Evolutionary conservation across 2,113 vertebrate genomes (phyloP).

Genomic region (Muntiacus reevesi): DNA sequence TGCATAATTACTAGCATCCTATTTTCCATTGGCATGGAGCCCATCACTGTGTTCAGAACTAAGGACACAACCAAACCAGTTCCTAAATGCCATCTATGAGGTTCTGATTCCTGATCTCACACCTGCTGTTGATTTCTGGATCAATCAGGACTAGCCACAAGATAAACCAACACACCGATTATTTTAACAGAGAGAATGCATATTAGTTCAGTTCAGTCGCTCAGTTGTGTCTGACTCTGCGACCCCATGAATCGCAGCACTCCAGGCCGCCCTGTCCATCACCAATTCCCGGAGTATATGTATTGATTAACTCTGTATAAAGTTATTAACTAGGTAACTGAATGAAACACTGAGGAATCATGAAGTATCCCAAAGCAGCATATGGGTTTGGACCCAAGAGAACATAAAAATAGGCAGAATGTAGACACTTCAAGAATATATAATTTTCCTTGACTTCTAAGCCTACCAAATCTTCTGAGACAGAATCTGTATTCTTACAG

Average conservation of each 20-base stretch:
- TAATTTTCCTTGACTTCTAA: neutral
- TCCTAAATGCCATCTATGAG: neutral
- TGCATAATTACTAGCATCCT: neutral
- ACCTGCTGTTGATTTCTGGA: neutral
- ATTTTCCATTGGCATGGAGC: neutral
- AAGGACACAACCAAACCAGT: neutral
- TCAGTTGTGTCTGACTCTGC: no score
- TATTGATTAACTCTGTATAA: neutral
- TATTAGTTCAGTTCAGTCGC: no score
- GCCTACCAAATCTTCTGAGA: neutral
- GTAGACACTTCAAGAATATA: neutral
- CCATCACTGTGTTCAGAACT: neutral
- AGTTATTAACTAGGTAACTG: neutral
- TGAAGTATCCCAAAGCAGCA: neutral
- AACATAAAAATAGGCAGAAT: neutral
- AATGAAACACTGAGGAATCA: neutral
- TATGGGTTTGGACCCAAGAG: neutral
- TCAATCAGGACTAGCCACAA: neutral
- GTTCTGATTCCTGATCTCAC: neutral
- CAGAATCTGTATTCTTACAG: neutral
- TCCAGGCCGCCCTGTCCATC: no score
- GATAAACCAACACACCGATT: neutral
- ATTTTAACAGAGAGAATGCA: neutral
- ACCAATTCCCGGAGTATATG: neutral
- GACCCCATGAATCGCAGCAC: no score